Evolutionary conservation across 2,888 invertebrate species (phyloP).

Genomic region (Pseudococcus longispinus): DNA sequence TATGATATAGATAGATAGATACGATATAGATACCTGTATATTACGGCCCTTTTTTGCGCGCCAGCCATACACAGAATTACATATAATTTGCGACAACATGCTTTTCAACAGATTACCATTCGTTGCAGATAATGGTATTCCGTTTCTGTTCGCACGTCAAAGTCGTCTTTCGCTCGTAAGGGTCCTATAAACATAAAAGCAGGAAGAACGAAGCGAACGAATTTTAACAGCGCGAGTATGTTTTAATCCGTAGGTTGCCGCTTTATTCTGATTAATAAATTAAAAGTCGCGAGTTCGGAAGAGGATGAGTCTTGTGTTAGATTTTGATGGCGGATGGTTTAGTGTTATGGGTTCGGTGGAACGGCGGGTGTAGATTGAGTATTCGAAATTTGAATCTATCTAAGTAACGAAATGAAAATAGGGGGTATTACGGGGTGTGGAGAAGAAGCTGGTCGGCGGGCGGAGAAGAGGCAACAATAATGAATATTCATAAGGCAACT

Average conservation of each 20-base stretch:
- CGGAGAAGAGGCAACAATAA: conserved; percentile 56
- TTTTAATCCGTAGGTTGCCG: conserved; percentile 55
- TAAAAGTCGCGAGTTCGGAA: conserved; percentile 56
- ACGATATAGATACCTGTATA: background rate
- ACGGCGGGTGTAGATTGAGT: conserved; percentile 50
- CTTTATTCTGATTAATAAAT: conserved; percentile 56
- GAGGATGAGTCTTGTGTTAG: conserved; percentile 43
- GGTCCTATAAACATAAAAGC: conserved; percentile 43
- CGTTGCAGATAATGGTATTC: conserved; percentile 41
- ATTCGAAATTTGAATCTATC: conserved; percentile 57
- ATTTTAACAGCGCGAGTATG: conserved; percentile 49
- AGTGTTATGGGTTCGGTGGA: conserved; percentile 46
- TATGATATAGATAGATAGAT: background rate
- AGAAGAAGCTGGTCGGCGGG: background rate
- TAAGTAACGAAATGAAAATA: conserved; percentile 53
- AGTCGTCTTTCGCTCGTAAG: conserved; percentile 29
- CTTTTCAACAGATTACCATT: conserved; percentile 41
- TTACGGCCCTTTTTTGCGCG: background rate
- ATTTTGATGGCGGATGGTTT: conserved; percentile 53
- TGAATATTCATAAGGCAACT: conserved; percentile 58
- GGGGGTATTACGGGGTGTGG: conserved; percentile 43
- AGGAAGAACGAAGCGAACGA: conserved; percentile 51
- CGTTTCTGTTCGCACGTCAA: conserved; percentile 46
- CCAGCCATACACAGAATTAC: background rate
- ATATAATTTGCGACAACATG: conserved; percentile 22